Base-by-base conservation (phyloP, 1,140 invertebrate species). In the Dolichoris vasculosae region DNA sequence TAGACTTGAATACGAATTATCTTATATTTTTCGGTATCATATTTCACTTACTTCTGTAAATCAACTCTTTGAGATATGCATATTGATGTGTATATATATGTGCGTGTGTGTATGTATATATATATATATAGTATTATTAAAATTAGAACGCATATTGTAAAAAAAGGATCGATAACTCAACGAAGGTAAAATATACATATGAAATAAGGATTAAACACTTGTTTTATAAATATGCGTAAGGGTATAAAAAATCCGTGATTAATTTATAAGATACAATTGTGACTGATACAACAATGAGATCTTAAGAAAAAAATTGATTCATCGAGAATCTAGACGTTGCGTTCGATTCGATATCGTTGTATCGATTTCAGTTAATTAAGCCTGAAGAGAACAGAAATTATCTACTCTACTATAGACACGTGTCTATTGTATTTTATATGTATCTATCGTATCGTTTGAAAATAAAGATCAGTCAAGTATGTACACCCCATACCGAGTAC, bases 361-460 rank as follows among this genome's bases (percentile, higher is more conserved):
- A 90, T 90, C 89, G 83, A 80, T 89, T 91, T 90, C 88, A 85
- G 82, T 88, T 89, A 89, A 90, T 91, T 89, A 89, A 88, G 85
- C 86, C 77, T 48, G 26, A 81, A 80, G 51, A 78, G 85, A 46
- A 17, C 38, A 79, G 38, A 83, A 80, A 83, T 75, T 76, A 71
- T 71, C 51, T 46, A 76, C 82, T 85, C 83, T 32, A 75, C 23
- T 20, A 15, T 6, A n/a, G 17, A 51, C 82, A 80, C 86, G 86
- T 84, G 86, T 55, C 82, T 38, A 79, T 82, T 84, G 76, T 86
- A 48, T n/a, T 64, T n/a, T n/a, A 51, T 67, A 30, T 17, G n/a
- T 43, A 67, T 83, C n/a, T 38, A 64, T 38, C 26, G 38, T n/a
- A 48, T 69, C n/a, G 51, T 81, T 48, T 20, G 55, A 43, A n/a